Evolutionary conservation across 2,113 vertebrate species (phyloP).

Genomic region (Bostrychus sinensis): DNA sequence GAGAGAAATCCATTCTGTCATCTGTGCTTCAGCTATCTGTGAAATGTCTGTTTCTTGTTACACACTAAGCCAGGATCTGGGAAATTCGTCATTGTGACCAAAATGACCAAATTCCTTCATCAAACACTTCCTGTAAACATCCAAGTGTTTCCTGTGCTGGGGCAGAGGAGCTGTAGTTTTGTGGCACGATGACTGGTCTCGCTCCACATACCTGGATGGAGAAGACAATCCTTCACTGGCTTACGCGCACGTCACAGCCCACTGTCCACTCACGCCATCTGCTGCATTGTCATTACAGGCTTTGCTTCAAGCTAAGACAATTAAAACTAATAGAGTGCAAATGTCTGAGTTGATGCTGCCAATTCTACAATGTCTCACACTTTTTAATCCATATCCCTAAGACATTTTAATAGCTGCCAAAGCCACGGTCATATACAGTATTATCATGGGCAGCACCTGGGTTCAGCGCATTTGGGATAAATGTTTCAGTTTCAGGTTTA

Average conservation of each 20-base stretch:
- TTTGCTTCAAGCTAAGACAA: slow-evolving; percentile 72
- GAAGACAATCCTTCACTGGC: slow-evolving; percentile 45
- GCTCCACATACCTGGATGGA: slow-evolving; percentile 33
- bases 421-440: slow-evolving; percentile 50
- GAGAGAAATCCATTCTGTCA: slow-evolving; percentile 32
- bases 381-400: slow-evolving; percentile 44
- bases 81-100: slow-evolving; percentile 64
- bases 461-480: slow-evolving; percentile 33
- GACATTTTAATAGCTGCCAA: slow-evolving; percentile 58
- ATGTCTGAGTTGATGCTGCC: slow-evolving; percentile 64
- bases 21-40: slow-evolving; percentile 31
- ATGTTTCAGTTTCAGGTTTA: slow-evolving; percentile 24
- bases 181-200: slow-evolving; percentile 52
- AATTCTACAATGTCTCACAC: slow-evolving; percentile 56
- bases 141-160: slow-evolving; percentile 74
- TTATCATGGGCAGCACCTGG: slow-evolving; percentile 52
- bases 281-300: slow-evolving; percentile 63
- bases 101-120: slow-evolving; percentile 71
- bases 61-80: slow-evolving; percentile 59
- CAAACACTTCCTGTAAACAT: slow-evolving; percentile 82
- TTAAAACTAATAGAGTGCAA: slow-evolving; percentile 75
- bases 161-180: slow-evolving; percentile 46
- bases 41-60: slow-evolving; percentile 69
- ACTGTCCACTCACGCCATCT: slow-evolving; percentile 65
- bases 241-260: slow-evolving; percentile 40